phyloP scores from a whole-genome alignment of 2,113 vertebrate species.

The Corynorhinus townsendii region DNA sequence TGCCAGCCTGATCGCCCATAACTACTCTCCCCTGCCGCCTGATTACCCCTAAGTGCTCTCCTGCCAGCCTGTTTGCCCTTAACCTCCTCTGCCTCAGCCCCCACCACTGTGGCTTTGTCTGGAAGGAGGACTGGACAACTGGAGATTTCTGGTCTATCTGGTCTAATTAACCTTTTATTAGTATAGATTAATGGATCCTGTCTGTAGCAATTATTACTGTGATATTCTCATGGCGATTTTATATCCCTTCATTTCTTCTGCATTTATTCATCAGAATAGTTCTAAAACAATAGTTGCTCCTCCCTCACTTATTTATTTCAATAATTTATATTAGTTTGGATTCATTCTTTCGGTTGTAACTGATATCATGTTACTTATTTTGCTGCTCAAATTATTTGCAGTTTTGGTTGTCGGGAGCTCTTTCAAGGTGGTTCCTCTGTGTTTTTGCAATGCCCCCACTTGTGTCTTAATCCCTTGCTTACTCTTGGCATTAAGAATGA shows the following conservation, averaged over 20 bases:
- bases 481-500: neutral
- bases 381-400: neutral
- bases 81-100: no score
- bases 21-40: no score
- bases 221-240: neutral
- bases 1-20: no score
- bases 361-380: neutral
- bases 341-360: neutral
- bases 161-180: no score
- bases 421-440: neutral
- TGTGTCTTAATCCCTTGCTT: neutral
- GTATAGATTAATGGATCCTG: neutral
- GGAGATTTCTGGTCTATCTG: no score
- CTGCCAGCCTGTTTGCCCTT: no score
- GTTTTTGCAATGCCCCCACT: neutral
- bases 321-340: neutral
- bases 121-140: no score
- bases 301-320: neutral
- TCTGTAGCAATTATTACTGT: neutral
- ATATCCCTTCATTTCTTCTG: neutral
- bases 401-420: neutral
- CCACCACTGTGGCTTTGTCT: no score
- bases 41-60: no score
- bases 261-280: neutral
- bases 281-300: neutral